These are phyloP conservation scores for Coptodon rendalli DNA, from an alignment of 2,113 vertebrate species.

Conservation along the genomic window DNA sequence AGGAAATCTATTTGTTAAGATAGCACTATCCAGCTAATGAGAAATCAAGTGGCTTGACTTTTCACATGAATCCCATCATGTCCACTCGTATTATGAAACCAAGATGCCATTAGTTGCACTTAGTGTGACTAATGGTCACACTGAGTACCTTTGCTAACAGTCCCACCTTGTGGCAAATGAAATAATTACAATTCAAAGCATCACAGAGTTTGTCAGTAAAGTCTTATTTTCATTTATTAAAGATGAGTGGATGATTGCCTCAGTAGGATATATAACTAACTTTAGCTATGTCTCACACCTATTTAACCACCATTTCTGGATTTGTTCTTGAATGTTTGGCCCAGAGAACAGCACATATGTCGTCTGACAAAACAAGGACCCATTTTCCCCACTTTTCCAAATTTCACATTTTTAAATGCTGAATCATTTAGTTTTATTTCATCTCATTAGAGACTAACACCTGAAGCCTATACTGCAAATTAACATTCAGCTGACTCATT, in stretches of 20 bases:
- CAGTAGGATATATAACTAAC: neutral
- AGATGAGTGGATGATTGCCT: neutral
- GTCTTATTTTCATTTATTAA: neutral
- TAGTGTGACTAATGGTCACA: constrained; percentile 1
- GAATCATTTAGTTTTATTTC: neutral
- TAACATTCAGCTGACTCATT: constrained; percentile 6
- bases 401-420: neutral
- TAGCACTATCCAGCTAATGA: constrained; percentile 60
- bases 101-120: constrained; percentile 41
- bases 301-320: neutral
- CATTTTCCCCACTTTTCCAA: neutral
- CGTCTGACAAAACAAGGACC: neutral
- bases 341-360: neutral
- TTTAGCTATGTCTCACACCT: neutral
- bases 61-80: constrained; percentile 58
- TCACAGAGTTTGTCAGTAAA: neutral
- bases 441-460: neutral
- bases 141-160: constrained; percentile 30
- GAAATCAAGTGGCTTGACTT: constrained; percentile 63
- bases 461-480: neutral
- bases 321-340: neutral
- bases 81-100: constrained; percentile 47
- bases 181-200: neutral
- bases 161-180: constrained; percentile 41
- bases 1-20: constrained; percentile 54